Base-by-base conservation (phyloP, 2,797 vertebrate species). In the Protonibea diacanthus region DNA sequence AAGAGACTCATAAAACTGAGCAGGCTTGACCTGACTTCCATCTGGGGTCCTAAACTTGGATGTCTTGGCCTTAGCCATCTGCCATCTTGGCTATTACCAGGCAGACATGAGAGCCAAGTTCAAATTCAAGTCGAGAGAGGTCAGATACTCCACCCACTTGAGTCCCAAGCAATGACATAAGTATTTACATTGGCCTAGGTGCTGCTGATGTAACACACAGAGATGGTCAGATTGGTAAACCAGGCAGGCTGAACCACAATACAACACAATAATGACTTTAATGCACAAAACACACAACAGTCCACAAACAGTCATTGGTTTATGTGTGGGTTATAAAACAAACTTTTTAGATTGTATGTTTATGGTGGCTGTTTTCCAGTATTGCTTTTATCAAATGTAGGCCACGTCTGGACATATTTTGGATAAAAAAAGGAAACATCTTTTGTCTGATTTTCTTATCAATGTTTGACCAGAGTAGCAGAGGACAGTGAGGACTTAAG, bases 121-220 rank as follows among this genome's bases (percentile, higher is more conserved):
- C 68, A 88, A 76, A 87, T 85, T 83, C 61, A 81, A 65, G 76
- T 86, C n/a, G 10, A 52, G 29, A 85, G 71, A 78, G 81, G 81
- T 90, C 84, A 88, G 71, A 57, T 47, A 73, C 76, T 86, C 90
- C 87, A 83, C 87, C 88, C 78, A 81, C 68, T 74, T n/a, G 38
- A 74, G 78, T 84, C 74, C 40, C 33, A 70, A 23, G 72, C 55
- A 58, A 67, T 91, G 85, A 92, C 76, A 81, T 70, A 80, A 87
- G 80, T 91, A 88, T 92, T 92, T 92, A 86, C 71, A 71, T 76
- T 92, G 90, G 89, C 86, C 44, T 62, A 15, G 49, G 45, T 45
- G 73, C n/a, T 62, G 58, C 59, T 89, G 77, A 86, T 83, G 77
- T 75, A 84, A 87, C 70, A 79, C 57, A 75, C 27, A 85, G 53